Evolutionary conservation across 30 jellyfish, hydroid and myxozoan genomes (phyloP).

Genomic region (Nemopilema nomurai): DNA sequence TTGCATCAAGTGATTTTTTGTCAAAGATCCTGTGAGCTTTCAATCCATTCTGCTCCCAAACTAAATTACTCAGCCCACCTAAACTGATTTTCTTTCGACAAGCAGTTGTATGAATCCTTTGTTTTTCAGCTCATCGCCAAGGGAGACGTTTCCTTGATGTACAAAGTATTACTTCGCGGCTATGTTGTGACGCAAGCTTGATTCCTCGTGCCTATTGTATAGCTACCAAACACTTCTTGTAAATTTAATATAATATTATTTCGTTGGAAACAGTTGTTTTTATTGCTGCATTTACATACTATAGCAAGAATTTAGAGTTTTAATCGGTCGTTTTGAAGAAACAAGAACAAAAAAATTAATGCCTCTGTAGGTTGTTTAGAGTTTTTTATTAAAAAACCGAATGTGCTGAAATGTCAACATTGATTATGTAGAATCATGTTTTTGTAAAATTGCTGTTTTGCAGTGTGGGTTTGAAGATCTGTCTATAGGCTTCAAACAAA

Average conservation of each 20-base stretch:
- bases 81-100: too few species aligned
- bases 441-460: not conserved
- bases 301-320: not conserved
- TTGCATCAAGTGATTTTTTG: not conserved
- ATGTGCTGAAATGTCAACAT: not conserved
- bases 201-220: not conserved
- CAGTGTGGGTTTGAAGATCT: not conserved
- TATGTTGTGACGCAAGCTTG: constrained; percentile 26
- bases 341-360: not conserved
- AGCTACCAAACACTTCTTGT: not conserved
- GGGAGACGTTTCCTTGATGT: constrained; percentile 65
- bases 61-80: too few species aligned
- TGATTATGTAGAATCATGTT: too few species aligned
- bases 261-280: not conserved
- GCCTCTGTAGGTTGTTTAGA: too few species aligned
- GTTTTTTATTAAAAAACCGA: not conserved
- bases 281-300: not conserved
- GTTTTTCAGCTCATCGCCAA: constrained; percentile 61
- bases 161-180: constrained; percentile 64
- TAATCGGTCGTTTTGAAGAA: not conserved
- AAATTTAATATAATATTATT: too few species aligned
- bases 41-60: too few species aligned
- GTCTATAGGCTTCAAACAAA: not conserved
- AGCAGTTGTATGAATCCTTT: not conserved
- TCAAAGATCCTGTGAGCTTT: too few species aligned